Evolutionary conservation across 1,140 invertebrate species (phyloP).

Genomic region (Camponotus vicinus): DNA sequence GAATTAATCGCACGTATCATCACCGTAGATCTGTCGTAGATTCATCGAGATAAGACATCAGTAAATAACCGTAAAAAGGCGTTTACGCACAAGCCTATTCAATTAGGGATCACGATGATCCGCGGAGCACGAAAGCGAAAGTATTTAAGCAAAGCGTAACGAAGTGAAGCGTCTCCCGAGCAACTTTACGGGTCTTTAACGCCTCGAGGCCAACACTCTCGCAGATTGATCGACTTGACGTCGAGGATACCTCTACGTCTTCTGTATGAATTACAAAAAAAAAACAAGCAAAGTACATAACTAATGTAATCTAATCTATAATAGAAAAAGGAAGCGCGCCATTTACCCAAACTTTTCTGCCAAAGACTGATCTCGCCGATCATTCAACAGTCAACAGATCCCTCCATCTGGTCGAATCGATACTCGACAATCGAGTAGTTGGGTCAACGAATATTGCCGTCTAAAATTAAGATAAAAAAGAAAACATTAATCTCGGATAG

Average conservation of each 20-base stretch:
- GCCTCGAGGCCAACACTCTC: background rate
- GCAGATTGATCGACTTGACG: background rate
- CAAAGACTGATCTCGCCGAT: background rate
- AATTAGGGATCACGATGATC: constrained; percentile 55
- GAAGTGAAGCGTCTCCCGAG: background rate
- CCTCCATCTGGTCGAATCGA: background rate
- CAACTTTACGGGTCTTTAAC: background rate
- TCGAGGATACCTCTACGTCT: background rate
- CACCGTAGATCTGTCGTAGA: background rate
- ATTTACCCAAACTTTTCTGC: background rate
- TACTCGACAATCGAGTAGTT: background rate
- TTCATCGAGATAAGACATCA: constrained; percentile 26
- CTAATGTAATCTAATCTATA: background rate
- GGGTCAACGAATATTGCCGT: background rate
- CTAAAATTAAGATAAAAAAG: background rate
- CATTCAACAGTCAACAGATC: background rate
- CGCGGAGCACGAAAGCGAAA: constrained; percentile 52
- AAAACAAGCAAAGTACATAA: too few relatives aligned
- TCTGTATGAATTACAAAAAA: background rate
- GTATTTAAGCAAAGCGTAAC: constrained; percentile 49
- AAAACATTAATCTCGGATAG: background rate
- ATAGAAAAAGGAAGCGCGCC: background rate
- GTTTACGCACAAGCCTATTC: constrained; percentile 22
- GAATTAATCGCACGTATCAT: background rate
- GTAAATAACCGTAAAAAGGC: constrained; percentile 48